These are phyloP conservation scores for Eidolon helvum DNA, from an alignment of 2,113 vertebrate genomes.

Conservation along the genomic window DNA sequence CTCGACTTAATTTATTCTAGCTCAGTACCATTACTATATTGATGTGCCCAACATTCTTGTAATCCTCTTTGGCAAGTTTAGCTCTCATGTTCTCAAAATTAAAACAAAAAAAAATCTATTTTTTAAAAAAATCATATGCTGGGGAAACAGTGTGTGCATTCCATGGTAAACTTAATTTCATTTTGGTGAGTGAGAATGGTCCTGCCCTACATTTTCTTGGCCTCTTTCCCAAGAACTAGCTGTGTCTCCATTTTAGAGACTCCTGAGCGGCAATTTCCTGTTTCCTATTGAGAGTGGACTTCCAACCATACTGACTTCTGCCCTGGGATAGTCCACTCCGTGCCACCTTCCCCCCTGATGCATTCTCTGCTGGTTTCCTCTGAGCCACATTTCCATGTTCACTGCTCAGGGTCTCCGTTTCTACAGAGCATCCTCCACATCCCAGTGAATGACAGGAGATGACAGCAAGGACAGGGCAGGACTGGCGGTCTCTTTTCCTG, in stretches of 20 bases:
- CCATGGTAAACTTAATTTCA: neutral
- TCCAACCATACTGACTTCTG: neutral
- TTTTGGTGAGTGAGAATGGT: neutral
- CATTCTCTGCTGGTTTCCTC: neutral
- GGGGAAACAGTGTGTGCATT: neutral
- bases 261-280: neutral
- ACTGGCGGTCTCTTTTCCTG: neutral
- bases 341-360: neutral
- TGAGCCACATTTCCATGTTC: neutral
- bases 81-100: constrained; percentile 6
- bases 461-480: neutral
- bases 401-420: neutral
- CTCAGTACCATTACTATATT: neutral
- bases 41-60: neutral
- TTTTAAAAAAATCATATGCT: neutral
- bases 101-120: neutral
- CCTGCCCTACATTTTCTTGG: neutral
- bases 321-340: accelerated
- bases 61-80: neutral
- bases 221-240: neutral
- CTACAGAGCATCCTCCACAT: neutral
- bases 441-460: accelerated
- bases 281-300: neutral
- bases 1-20: neutral
- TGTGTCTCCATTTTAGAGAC: neutral